Percentiles rank a stretch among this genome's conserved stretches.
Conservation (phyloP, 2,888 invertebrate genomes). For the Eupithecia centaureata region DNA sequence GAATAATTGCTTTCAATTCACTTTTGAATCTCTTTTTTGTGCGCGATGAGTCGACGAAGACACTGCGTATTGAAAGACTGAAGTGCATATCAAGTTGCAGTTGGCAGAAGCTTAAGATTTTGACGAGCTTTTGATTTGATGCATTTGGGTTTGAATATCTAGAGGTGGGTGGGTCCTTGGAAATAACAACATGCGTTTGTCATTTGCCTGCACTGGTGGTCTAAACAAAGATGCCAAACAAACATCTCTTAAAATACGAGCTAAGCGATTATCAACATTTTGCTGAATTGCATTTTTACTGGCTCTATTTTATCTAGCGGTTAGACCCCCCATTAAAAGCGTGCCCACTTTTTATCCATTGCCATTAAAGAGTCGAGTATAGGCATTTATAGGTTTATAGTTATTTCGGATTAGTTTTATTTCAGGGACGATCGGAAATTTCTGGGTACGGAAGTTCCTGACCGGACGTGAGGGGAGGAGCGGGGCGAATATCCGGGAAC, state of each 20-base stretch:
- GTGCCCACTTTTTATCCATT: background rate
- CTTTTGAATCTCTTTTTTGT: constrained; percentile 55
- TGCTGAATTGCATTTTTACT: background rate
- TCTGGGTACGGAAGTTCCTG: constrained; percentile 62
- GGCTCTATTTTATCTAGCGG: background rate
- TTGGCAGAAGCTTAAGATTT: constrained; percentile 1
- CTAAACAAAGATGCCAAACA: background rate
- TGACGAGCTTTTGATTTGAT: background rate
- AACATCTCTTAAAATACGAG: background rate
- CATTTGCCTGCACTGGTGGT: background rate
- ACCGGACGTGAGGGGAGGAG: constrained; percentile 58
- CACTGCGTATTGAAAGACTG: constrained; percentile 15
- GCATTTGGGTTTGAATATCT: background rate
- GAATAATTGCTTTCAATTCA: constrained; percentile 65
- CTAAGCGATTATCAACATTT: too few species aligned
- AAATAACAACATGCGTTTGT: background rate
- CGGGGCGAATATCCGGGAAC: constrained; percentile 58
- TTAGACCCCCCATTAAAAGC: background rate
- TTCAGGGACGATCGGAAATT: constrained; percentile 52
- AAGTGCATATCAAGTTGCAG: constrained; percentile 15
- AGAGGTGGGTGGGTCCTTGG: background rate
- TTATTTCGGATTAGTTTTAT: constrained; percentile 34
- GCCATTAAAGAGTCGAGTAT: background rate
- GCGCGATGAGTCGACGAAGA: constrained; percentile 30
- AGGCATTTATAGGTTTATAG: too few species aligned